Evolutionary conservation across 2,113 vertebrate genomes (phyloP).

Genomic region (Phaetusa simplex): DNA sequence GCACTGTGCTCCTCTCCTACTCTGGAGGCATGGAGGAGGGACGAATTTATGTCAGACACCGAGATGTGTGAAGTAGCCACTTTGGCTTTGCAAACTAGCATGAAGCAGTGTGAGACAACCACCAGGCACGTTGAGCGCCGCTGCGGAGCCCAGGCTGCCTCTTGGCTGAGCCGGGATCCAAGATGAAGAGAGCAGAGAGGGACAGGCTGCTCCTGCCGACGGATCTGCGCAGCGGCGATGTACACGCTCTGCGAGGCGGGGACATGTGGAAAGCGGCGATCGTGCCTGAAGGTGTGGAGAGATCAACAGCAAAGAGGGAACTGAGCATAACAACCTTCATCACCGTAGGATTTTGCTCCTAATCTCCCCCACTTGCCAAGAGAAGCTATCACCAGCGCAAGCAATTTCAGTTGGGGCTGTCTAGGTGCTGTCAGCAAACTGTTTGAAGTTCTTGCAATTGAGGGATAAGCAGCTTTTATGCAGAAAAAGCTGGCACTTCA

Average conservation of each 20-base stretch:
- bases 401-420: background rate
- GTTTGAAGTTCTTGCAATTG: constrained; percentile 10
- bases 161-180: background rate
- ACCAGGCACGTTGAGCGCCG: background rate
- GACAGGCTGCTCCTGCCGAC: background rate
- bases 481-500: constrained; percentile 21
- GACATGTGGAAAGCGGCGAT: background rate
- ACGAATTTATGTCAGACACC: background rate
- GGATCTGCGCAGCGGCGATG: background rate
- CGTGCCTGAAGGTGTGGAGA: background rate
- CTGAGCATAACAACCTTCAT: background rate
- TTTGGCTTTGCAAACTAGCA: background rate
- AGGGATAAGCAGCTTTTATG: constrained; percentile 30
- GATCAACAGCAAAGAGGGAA: background rate
- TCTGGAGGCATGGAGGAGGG: background rate
- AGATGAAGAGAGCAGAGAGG: background rate
- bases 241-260: background rate
- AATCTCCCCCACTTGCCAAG: background rate
- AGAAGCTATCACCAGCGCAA: background rate
- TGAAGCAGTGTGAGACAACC: background rate
- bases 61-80: background rate
- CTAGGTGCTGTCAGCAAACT: background rate
- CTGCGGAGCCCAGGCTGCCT: background rate
- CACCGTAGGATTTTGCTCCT: background rate
- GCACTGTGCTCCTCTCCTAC: background rate